phyloP scores from a whole-genome alignment of 2,888 invertebrate genomes.

The Hirtodrosophila cameraria region DNA sequence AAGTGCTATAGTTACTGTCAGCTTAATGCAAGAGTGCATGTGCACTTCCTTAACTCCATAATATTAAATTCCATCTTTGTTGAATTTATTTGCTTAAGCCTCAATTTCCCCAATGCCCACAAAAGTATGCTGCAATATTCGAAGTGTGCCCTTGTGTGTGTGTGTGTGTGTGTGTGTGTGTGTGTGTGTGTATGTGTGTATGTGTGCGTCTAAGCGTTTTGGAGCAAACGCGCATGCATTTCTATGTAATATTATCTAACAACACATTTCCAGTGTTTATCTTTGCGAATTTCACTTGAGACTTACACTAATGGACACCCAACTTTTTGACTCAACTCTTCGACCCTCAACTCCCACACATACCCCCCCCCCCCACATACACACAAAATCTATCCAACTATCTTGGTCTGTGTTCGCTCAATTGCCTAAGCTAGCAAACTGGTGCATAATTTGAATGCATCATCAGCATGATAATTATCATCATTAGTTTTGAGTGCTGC shows the following conservation, averaged over 20 bases:
- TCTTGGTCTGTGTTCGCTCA: conserved; percentile 8
- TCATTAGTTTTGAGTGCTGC: conserved; percentile 25
- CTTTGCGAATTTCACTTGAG: conserved; percentile 44
- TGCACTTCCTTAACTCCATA: conserved; percentile 28
- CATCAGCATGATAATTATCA: conserved; percentile 56
- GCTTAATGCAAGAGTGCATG: conserved; percentile 37
- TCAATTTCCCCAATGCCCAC: conserved; percentile 21
- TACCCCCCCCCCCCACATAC: no score
- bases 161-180: neutral
- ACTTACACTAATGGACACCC: conserved; percentile 42
- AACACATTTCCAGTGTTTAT: conserved; percentile 40
- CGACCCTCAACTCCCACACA: no score
- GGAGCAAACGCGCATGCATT: conserved; percentile 8
- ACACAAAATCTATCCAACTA: no score
- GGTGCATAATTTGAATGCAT: conserved; percentile 47
- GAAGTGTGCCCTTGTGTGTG: no score
- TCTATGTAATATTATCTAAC: conserved; percentile 20
- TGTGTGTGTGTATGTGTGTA: neutral
- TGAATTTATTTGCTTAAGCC: conserved; percentile 39
- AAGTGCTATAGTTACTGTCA: conserved; percentile 17
- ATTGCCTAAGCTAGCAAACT: conserved; percentile 40
- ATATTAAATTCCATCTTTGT: conserved; percentile 10
- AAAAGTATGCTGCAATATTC: conserved; percentile 9
- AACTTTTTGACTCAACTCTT: neutral
- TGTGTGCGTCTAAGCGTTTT: conserved; percentile 14